Percentiles rank a stretch among this genome's conserved stretches.
These are phyloP conservation scores for Ericerus pela DNA, from an alignment of 1,140 invertebrate genomes.

Conservation along the genomic window DNA sequence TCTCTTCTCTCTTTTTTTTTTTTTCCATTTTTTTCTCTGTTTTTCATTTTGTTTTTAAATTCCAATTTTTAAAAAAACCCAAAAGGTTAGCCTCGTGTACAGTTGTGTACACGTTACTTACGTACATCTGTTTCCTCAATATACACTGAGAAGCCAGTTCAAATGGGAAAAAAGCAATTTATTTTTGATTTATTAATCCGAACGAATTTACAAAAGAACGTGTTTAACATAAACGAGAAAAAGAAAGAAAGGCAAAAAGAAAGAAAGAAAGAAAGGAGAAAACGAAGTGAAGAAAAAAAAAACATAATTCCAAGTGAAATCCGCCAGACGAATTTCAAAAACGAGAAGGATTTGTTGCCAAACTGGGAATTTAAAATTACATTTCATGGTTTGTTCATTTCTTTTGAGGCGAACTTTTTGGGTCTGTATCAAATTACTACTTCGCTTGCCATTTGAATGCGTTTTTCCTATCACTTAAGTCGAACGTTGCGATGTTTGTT, in stretches of 20 bases:
- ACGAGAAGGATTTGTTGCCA: neutral
- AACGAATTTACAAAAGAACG: too few species aligned
- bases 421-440: constrained; percentile 4
- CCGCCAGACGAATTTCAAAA: neutral
- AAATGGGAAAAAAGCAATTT: neutral
- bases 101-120: too few species aligned
- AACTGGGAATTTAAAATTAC: constrained; percentile 6
- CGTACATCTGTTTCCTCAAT: constrained; percentile 1
- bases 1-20: too few species aligned
- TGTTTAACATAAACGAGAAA: neutral
- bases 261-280: neutral
- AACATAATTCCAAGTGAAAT: neutral
- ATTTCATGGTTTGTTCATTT: neutral
- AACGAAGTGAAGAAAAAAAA: neutral
- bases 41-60: too few species aligned
- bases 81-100: too few species aligned
- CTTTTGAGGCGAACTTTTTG: neutral
- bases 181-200: constrained; percentile 10
- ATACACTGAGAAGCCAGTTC: neutral
- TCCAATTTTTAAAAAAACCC: too few species aligned
- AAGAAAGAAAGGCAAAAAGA: neutral
- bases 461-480: neutral
- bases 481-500: too few species aligned
- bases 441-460: neutral
- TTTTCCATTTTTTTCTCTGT: too few species aligned